Base-by-base conservation (phyloP, 2,888 invertebrate species). In the Matsumyia berberina region DNA sequence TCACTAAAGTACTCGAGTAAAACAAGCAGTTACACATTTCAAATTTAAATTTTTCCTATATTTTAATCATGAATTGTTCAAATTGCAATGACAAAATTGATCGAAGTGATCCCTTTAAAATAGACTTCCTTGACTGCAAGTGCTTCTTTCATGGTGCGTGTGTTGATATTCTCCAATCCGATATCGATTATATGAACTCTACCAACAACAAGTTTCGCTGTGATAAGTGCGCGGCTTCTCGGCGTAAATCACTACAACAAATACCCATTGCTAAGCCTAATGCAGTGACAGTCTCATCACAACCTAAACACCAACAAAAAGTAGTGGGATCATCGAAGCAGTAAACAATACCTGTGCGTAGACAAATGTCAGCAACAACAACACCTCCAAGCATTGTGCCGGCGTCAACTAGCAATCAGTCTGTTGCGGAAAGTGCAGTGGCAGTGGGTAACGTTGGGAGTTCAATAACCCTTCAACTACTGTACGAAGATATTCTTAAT, bases 381-480 rank as follows among this genome's bases (percentile, higher is more conserved):
- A 33, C 37, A n/a, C 2, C 5, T n/a, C 31, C 7, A 3, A 33
- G 8, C 2, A 29, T 42, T n/a, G 8, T n/a, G 29, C 35, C 55
- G 31, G 29, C 49, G 29, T 6, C 53, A 53, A 15, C 31, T 8
- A 33, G 33, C 33, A 55, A 35, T 11, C 17, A 35, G 24, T 8
- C 15, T 35, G 17, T 19, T 11, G 6, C 33, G 15, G 15, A 31
- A 15, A 15, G 53, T 31, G 3, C 15, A 53, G 15, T 15, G 42
- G 15, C 42, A 42, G 42, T 42, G 42, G 15, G 7, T 33, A 15
- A n/a, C 53, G 15, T 2, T 4, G 53, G 2, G 2, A 57, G 31
- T 69, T 37, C 69, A 69, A 69, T 69, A 69, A 69, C 46, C 46
- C 69, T 69, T 3, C 42, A 57, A 42, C 3, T 44, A 33, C 39